Evolutionary conservation across 2,797 vertebrate genomes (phyloP).

Genomic region (Muraenolepis orangiensis): DNA sequence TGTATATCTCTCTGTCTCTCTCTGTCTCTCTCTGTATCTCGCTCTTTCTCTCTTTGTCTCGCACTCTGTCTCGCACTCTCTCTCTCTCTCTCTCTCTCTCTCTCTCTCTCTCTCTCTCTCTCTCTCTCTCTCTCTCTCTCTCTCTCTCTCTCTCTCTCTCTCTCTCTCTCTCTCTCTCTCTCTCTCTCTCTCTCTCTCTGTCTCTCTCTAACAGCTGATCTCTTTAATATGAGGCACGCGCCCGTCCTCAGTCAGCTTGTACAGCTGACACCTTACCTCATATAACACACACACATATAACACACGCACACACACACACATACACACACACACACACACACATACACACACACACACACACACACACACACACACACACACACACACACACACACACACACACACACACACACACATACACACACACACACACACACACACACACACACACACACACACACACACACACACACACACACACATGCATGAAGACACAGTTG

Average conservation of each 20-base stretch:
- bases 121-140: background rate
- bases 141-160: background rate
- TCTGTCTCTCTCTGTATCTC: too few relatives aligned
- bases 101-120: background rate
- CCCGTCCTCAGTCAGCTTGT: conserved; percentile 9
- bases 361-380: background rate
- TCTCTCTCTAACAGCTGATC: conserved; percentile 39
- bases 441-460: background rate
- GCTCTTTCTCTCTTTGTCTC: too few relatives aligned
- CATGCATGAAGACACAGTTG: background rate
- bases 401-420: background rate
- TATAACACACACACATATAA: background rate
- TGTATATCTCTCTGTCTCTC: too few relatives aligned
- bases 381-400: background rate
- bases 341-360: background rate
- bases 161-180: background rate
- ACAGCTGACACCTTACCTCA: conserved; percentile 15
- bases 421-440: background rate
- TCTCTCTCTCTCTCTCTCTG: background rate
- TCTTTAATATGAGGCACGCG: conserved; percentile 28
- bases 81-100: background rate
- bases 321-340: background rate
- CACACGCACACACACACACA: conserved; percentile 1
- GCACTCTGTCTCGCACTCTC: too few relatives aligned
- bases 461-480: background rate